phyloP scores from a whole-genome alignment of 2,113 vertebrate genomes.

The Pungitius pungitius region DNA sequence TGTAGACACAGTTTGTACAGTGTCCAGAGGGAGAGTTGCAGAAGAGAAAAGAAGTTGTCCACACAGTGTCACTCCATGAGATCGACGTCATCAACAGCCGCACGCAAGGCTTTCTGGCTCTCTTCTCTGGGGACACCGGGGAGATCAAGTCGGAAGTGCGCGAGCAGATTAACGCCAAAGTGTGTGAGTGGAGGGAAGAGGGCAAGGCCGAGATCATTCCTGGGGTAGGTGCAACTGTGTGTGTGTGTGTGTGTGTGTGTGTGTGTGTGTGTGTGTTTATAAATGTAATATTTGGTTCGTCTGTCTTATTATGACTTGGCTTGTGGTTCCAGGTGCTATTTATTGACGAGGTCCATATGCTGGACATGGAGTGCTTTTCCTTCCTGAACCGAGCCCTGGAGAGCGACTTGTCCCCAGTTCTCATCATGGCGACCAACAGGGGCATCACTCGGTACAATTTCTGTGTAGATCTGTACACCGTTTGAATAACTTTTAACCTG shows the following conservation, averaged over 20 bases:
- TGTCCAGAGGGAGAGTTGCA: conserved; percentile 95
- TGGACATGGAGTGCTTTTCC: conserved; percentile 95
- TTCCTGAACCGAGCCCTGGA: conserved; percentile 93
- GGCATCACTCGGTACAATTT: conserved; percentile 88
- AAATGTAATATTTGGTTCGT: background rate
- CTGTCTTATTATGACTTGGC: background rate
- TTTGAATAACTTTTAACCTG: background rate
- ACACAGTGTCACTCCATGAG: conserved; percentile 93
- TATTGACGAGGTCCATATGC: conserved; percentile 95
- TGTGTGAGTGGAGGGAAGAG: conserved; percentile 94
- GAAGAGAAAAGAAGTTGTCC: conserved; percentile 94
- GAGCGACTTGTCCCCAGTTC: conserved; percentile 91
- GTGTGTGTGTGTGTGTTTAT: background rate
- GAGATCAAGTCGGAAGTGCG: conserved; percentile 94
- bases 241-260: background rate
- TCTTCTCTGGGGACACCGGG: conserved; percentile 94
- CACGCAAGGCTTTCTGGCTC: conserved; percentile 93
- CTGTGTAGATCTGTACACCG: background rate
- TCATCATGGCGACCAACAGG: conserved; percentile 94
- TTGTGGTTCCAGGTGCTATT: conserved; percentile 86
- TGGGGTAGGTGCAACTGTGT: conserved; percentile 76
- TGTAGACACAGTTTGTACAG: conserved; percentile 93
- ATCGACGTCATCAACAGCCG: conserved; percentile 96
- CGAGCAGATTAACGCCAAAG: conserved; percentile 95
- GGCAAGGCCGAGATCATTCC: conserved; percentile 94